Conservation (phyloP, 2,113 vertebrate species). For the Capreolus pygargus region DNA sequence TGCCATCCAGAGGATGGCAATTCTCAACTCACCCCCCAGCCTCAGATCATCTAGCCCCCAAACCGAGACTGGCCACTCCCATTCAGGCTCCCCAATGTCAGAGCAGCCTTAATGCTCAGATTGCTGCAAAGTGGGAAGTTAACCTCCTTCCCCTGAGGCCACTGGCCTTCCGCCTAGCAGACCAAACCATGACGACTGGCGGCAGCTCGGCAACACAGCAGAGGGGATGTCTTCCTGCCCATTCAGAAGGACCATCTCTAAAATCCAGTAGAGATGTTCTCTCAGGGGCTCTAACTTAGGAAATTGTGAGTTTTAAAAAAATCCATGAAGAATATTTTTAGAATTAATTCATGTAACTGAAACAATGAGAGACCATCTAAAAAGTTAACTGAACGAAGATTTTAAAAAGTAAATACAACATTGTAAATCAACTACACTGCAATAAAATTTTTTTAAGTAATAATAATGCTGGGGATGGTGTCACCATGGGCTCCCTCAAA, state of each 20-base stretch:
- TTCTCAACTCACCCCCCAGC: rapidly evolving
- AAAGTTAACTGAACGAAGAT: background rate
- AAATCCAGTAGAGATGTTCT: background rate
- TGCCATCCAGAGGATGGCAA: background rate
- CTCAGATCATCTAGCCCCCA: background rate
- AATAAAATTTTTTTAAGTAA: background rate
- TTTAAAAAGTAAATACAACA: background rate
- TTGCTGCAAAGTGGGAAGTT: background rate
- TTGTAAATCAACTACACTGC: background rate
- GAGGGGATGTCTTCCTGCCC: slow-evolving; percentile 6
- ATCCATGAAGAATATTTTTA: no score
- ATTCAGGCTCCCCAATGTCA: background rate
- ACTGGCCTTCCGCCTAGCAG: background rate
- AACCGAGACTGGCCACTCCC: background rate
- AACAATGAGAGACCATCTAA: background rate
- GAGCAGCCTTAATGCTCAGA: slow-evolving; percentile 24
- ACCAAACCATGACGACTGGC: slow-evolving; percentile 44
- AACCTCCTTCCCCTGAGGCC: slow-evolving; percentile 35
- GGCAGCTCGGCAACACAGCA: slow-evolving; percentile 30
- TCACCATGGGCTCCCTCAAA: rapidly evolving
- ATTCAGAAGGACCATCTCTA: slow-evolving; percentile 30
- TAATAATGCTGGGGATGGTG: background rate
- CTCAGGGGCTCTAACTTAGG: no score
- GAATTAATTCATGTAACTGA: background rate
- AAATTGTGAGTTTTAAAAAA: background rate